Percentiles rank a stretch among this genome's conserved stretches.
Evolutionary conservation across 2,113 vertebrate genomes (phyloP).

Genomic region (Petrocephalus microphthalmus): DNA sequence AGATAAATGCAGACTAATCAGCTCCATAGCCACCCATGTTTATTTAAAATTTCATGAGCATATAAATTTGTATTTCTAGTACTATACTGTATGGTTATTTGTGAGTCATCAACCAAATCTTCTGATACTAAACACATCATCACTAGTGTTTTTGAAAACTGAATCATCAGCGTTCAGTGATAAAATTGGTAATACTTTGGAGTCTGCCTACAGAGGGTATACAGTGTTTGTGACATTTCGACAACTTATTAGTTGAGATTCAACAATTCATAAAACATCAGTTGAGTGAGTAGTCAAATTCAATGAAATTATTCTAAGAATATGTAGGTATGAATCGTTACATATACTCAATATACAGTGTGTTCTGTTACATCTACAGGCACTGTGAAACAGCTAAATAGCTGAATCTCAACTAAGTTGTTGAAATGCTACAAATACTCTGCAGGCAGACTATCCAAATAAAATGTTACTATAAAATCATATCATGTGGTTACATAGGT

Average conservation of each 20-base stretch:
- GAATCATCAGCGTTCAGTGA: neutral
- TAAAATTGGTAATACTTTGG: neutral
- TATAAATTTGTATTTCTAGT: neutral
- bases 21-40: neutral
- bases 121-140: neutral
- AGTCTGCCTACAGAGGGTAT: neutral
- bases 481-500: neutral
- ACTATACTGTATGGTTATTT: neutral
- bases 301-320: neutral
- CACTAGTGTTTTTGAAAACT: neutral
- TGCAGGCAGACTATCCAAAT: neutral
- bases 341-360: neutral
- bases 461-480: neutral
- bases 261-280: neutral
- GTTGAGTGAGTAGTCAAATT: neutral
- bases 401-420: neutral
- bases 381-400: neutral
- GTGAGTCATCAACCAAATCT: neutral
- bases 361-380: neutral
- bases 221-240: neutral
- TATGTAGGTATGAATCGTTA: neutral
- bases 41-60: neutral
- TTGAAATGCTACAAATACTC: neutral
- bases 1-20: neutral
- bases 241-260: neutral